These are phyloP conservation scores for Anisognathus igniventris DNA, from an alignment of 2,797 vertebrate species.

Conservation along the genomic window DNA sequence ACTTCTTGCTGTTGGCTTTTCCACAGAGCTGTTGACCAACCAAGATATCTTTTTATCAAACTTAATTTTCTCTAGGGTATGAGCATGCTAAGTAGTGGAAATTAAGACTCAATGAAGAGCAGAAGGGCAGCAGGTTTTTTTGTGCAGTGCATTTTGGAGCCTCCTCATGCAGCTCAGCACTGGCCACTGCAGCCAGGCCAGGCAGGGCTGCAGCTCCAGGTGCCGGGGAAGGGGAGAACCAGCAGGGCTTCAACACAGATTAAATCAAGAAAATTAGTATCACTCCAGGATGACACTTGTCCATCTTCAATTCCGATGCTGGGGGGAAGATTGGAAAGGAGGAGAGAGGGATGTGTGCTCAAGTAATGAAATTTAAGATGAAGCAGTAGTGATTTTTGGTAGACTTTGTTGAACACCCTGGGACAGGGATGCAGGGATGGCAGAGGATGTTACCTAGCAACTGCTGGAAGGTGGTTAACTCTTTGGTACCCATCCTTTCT, in stretches of 20 bases:
- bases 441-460: constrained; percentile 40
- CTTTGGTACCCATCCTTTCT: background rate
- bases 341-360: background rate
- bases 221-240: background rate
- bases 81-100: background rate
- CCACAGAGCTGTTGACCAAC: background rate
- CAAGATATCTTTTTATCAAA: background rate
- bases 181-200: background rate
- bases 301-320: background rate
- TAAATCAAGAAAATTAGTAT: background rate
- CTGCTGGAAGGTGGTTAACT: constrained; percentile 4
- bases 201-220: background rate
- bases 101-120: background rate
- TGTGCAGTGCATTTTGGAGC: background rate
- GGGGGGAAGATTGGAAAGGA: background rate
- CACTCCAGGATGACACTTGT: background rate
- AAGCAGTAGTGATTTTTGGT: background rate
- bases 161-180: background rate
- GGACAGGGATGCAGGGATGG: background rate
- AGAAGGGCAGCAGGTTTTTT: background rate
- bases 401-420: background rate
- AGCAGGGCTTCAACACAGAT: background rate
- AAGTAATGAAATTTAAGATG: background rate
- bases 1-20: background rate
- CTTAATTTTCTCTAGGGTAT: background rate